phyloP scores from a whole-genome alignment of 2,888 invertebrate species.

The Meghimatium bilineatum region DNA sequence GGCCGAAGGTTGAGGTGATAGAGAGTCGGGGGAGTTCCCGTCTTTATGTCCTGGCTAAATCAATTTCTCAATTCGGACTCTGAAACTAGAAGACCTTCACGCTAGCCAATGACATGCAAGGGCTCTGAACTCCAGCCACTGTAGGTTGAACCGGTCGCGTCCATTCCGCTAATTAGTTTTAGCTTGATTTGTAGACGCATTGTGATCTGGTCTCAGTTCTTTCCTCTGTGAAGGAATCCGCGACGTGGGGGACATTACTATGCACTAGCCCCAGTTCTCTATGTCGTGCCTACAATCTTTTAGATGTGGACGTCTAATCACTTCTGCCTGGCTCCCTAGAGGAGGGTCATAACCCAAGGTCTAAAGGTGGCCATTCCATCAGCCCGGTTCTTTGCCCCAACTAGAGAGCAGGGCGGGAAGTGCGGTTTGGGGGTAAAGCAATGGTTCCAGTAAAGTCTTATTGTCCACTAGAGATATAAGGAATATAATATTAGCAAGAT shows the following conservation, averaged over 20 bases:
- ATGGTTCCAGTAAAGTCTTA: background rate
- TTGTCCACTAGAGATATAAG: background rate
- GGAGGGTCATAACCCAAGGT: slow-evolving; percentile 25
- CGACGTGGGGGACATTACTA: slow-evolving; percentile 16
- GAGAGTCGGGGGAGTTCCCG: slow-evolving; percentile 14
- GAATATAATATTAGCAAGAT: background rate
- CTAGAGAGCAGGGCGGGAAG: background rate
- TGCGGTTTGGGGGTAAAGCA: background rate
- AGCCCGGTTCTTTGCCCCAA: slow-evolving; percentile 4
- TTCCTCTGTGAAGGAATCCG: slow-evolving; percentile 21
- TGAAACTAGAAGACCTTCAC: slow-evolving; percentile 23
- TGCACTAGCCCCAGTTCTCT: background rate
- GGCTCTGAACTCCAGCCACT: slow-evolving; percentile 28
- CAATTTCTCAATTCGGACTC: slow-evolving; percentile 40
- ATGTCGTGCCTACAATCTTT: background rate
- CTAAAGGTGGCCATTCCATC: slow-evolving; percentile 36
- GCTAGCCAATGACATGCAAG: slow-evolving; percentile 36
- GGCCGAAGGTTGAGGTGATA: slow-evolving; percentile 28
- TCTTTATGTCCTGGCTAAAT: slow-evolving; percentile 42
- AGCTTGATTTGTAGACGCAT: slow-evolving; percentile 42
- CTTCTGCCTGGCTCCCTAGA: background rate
- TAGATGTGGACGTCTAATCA: slow-evolving; percentile 27
- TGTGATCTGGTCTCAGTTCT: slow-evolving; percentile 21
- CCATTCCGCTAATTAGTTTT: slow-evolving; percentile 43
- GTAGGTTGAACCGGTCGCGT: slow-evolving; percentile 25